Base-by-base conservation (phyloP, 2,888 invertebrate species). In the Eilema griseolum region DNA sequence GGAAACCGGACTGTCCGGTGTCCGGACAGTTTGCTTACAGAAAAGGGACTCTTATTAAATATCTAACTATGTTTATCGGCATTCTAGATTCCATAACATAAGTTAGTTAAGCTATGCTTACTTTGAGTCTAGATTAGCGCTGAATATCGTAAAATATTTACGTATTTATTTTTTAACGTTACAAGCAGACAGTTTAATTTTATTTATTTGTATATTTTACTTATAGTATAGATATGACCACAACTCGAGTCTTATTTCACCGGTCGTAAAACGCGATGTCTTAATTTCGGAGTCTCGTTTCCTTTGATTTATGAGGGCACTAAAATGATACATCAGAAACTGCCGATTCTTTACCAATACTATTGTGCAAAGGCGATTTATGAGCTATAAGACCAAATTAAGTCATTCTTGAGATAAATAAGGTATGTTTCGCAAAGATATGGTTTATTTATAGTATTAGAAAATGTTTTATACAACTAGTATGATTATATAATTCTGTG, bases 271-370 rank as follows among this genome's bases (percentile, higher is more conserved):
- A 61, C n/a, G 28, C 69, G 77, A 78, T 76, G 75, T 83, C 86
- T 83, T 74, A 85, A 85, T 85, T 85, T 81, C 72, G 80, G 79
- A 78, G 67, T 68, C 81, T 79, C 77, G 77, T 83, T 74, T 78
- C 71, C 71, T 68, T 75, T 86, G 86, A 87, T 87, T 86, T 87
- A 88, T 86, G 64, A 20, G 46, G 41, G 62, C 69, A 56, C 70
- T 78, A 74, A 72, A 61, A 71, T 79, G 77, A 79, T 75, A 76
- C 76, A 79, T 79, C 67, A 66, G 68, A 69, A 71, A 65, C 31
- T 79, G 70, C 70, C 77, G 75, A 80, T 76, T 76, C 64, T 74
- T 77, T 73, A 75, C 57, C 73, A 73, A 69, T 67, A 69, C 65
- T 60, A 79, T 83, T 82, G 81, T 73, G 70, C 62, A 74, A 72